Evolutionary conservation across 2,888 invertebrate genomes (phyloP), one percentile per base, ranked within the genome.

Genomic region (Eulithis prunata): DNA sequence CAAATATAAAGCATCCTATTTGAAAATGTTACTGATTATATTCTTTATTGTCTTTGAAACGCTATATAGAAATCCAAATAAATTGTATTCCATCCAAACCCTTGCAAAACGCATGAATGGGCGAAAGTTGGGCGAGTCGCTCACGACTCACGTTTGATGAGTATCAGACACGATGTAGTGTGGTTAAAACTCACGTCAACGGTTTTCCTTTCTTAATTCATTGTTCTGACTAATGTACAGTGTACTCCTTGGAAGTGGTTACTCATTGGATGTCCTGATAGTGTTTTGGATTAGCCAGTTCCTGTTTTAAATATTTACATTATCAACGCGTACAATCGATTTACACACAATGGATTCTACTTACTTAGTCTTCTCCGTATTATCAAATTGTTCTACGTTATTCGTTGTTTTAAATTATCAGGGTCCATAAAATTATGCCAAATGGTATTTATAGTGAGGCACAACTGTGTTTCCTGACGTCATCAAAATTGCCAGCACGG

Each of bases 91-190:
- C 57, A 55, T 14, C 51, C 57, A 57, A 62, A 61, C 64, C 64
- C 74, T 69, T 57, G 71, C 74, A 71, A 72, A 75, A 77, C 73
- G 75, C 72, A 82, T 81, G 80, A 82, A 84, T 81, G 79, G 79
- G 87, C 80, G 88, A 90, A 89, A 89, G 89, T 88, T 85, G 82
- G 86, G 85, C 78, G 83, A 77, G 84, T 71, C 79, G 66, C 75
- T 82, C 88, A 87, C 87, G 86, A 84, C 72, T 70, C 81, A 75
- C 78, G 77, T 75, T 74, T 75, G 77, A 78, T 78, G 73, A 71
- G 78, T 81, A 80, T 80, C 79, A 73, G 75, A 57, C 76, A 76
- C 75, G 76, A 74, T 67, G 73, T 74, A 71, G 61, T 78, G 78
- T 61, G 80, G 80, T 80, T 76, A 66, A 76, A 78, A 70, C 36